Base-by-base conservation (phyloP, 2,797 vertebrate genomes). In the Hybognathus amarus region DNA sequence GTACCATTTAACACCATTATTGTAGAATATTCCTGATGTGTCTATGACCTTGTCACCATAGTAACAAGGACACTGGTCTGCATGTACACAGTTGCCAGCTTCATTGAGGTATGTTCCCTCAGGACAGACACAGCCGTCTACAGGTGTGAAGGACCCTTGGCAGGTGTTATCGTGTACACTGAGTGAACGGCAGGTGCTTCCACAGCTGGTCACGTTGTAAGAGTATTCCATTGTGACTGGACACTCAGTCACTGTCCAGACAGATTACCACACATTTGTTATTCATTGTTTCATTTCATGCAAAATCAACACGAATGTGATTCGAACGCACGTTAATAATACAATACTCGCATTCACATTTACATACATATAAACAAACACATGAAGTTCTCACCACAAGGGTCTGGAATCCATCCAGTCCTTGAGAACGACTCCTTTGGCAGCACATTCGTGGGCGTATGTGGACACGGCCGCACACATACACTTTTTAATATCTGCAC, bases 81-180 rank as follows among this genome's bases (percentile, higher is more conserved):
- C 89, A 36, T 77, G 4, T 15, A 97, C 96, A 89, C 97, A 97
- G 12, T 87, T 0, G 20, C 90, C 90, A 20, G 90, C 86, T 0
- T 96, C 93, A 3, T 93, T 93, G 1, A 96, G 87, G 87, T 94
- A 97, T 1, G 92, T 94, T 67, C 92, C 94, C 15, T 93, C 18
- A 2, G 91, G 90, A 91, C 97, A 97, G 68, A 90, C 91, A 30
- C 97, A 97, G 81, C 96, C 97, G 75, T 97, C 96, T 77, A 96
- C 81, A 0, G 91, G 90, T 1, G 89, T 86, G 0, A 91, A 91
- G 0, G 73, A 20, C n/a, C 93, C 61, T 38, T 82, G 50, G 77
- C 96, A 97, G 17, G 93, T 91, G 0, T 13, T 10, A 74, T 96
- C 95, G 0, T 89, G 61, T 17, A 92, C 90, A 59, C 92, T 93